phyloP scores from a whole-genome alignment of 2,888 invertebrate genomes.

The Tricholauxania praeusta region DNA sequence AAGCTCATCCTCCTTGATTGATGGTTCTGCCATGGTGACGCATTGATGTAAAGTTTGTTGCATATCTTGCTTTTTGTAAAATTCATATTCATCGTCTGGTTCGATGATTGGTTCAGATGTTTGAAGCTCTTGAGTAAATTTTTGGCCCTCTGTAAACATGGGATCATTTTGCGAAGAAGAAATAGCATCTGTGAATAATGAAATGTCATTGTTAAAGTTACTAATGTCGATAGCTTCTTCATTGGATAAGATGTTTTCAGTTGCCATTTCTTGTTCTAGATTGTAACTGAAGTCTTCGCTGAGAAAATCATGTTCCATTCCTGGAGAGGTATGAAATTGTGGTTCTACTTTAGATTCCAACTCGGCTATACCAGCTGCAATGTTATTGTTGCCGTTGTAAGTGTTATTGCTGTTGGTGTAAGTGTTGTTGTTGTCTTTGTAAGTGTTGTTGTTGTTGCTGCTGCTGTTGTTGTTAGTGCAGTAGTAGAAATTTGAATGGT shows the following conservation, averaged over 20 bases:
- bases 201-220: slow-evolving; percentile 35
- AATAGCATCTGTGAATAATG: slow-evolving; percentile 27
- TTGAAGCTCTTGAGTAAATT: slow-evolving; percentile 35
- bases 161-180: slow-evolving; percentile 41
- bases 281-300: slow-evolving; percentile 39
- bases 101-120: slow-evolving; percentile 43
- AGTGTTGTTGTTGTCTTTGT: slow-evolving; percentile 25
- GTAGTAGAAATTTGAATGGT: slow-evolving; percentile 39
- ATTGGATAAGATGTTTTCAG: slow-evolving; percentile 23
- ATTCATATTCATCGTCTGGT: slow-evolving; percentile 23
- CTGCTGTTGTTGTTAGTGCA: slow-evolving; percentile 39
- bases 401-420: slow-evolving; percentile 42
- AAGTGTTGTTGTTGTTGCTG: slow-evolving; percentile 42
- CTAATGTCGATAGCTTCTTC: slow-evolving; percentile 48
- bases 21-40: not conserved
- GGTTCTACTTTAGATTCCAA: slow-evolving; percentile 20
- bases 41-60: not conserved
- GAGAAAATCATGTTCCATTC: slow-evolving; percentile 38
- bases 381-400: slow-evolving; percentile 42
- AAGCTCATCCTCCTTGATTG: not conserved
- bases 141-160: slow-evolving; percentile 28
- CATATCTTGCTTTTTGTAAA: not conserved
- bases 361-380: slow-evolving; percentile 10
- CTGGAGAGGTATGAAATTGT: slow-evolving; percentile 21
- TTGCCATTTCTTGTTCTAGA: slow-evolving; percentile 42